These are phyloP conservation scores for Drosophila nikananu DNA, from an alignment of 1,140 invertebrate species.

Conservation along the genomic window DNA sequence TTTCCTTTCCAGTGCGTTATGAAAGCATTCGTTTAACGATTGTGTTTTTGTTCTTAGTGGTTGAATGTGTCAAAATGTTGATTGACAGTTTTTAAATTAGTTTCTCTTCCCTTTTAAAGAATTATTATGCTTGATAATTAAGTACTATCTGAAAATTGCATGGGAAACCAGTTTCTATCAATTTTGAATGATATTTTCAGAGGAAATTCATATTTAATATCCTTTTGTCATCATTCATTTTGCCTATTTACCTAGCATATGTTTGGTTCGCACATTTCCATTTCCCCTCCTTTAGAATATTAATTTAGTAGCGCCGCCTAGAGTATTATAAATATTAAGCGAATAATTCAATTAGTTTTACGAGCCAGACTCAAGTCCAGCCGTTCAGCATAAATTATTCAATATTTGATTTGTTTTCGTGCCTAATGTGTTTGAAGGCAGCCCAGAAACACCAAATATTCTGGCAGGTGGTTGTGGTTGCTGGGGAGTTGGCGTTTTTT, in stretches of 20 bases:
- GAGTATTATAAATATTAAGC: slow-evolving; percentile 53
- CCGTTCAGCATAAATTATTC: slow-evolving; percentile 49
- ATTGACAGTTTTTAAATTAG: slow-evolving; percentile 25
- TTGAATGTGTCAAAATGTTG: slow-evolving; percentile 8
- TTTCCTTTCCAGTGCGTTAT: slow-evolving; percentile 28
- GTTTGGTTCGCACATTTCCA: slow-evolving; percentile 15
- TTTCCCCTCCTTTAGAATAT: slow-evolving; percentile 30
- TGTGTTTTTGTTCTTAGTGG: slow-evolving; percentile 14
- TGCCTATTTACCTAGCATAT: neutral
- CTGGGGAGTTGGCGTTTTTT: slow-evolving; percentile 1
- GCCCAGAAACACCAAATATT: neutral
- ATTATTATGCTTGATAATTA: neutral
- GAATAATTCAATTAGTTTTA: slow-evolving; percentile 66
- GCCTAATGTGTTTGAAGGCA: slow-evolving; percentile 27
- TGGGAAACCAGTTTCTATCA: neutral
- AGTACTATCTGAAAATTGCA: neutral
- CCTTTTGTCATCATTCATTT: neutral
- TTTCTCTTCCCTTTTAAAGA: neutral
- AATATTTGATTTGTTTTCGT: slow-evolving; percentile 54
- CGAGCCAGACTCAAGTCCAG: slow-evolving; percentile 18
- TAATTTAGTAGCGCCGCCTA: slow-evolving; percentile 35
- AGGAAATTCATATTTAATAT: neutral
- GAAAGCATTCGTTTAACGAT: slow-evolving; percentile 14
- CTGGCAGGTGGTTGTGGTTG: slow-evolving; percentile 17
- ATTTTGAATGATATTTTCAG: neutral